Evolutionary conservation across 2,113 vertebrate genomes (phyloP).

Genomic region (Gambusia affinis): DNA sequence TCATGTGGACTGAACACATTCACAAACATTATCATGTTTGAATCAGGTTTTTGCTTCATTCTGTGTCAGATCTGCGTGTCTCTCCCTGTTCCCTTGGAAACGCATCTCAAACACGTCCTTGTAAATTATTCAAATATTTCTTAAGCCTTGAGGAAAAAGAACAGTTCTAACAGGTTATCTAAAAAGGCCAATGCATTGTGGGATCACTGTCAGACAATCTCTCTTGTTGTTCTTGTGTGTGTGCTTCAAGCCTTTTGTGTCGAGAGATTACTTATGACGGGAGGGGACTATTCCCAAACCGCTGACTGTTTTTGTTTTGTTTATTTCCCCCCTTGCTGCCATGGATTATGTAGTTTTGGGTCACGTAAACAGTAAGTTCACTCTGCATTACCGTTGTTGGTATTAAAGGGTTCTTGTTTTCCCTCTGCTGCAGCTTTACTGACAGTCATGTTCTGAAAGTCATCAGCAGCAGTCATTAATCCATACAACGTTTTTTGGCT

Average conservation of each 20-base stretch:
- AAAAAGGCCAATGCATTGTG: constrained; percentile 13
- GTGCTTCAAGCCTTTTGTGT: constrained; percentile 25
- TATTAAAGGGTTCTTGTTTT: constrained; percentile 43
- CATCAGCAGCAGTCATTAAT: constrained; percentile 51
- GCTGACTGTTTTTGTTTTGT: constrained; percentile 67
- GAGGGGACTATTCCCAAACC: constrained; percentile 33
- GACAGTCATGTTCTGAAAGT: constrained; percentile 32
- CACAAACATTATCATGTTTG: constrained; percentile 54
- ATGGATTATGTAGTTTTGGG: constrained; percentile 77
- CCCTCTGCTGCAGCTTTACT: constrained; percentile 28
- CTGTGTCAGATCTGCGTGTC: constrained; percentile 41
- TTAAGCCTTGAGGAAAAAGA: constrained; percentile 50
- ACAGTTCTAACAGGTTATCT: constrained; percentile 42
- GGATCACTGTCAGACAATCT: constrained; percentile 21
- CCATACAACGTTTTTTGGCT: constrained; percentile 3
- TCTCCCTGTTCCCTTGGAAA: constrained; percentile 73
- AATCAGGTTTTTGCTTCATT: constrained; percentile 44
- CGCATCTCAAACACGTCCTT: constrained; percentile 45
- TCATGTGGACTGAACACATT: constrained; percentile 53
- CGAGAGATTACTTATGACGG: constrained; percentile 28
- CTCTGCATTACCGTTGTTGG: constrained; percentile 25
- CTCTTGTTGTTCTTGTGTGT: constrained; percentile 19
- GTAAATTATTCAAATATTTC: constrained; percentile 76
- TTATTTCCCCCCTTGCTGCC: constrained; percentile 59
- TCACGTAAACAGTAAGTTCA: constrained; percentile 81